Conservation (phyloP, 2,888 invertebrate genomes). For the Agrochola circellaris region DNA sequence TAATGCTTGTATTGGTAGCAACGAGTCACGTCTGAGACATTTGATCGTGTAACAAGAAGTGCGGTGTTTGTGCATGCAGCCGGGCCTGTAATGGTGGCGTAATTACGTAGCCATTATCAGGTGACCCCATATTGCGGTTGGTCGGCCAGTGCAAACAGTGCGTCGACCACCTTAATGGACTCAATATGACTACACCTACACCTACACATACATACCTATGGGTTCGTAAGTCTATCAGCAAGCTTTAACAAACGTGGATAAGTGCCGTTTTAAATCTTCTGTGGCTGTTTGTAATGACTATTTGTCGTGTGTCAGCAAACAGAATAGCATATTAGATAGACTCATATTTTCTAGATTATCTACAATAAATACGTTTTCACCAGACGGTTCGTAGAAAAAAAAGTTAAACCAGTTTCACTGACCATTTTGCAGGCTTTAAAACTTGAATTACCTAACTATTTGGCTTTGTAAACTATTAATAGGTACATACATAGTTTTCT, state of each 20-base stretch:
- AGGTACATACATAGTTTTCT: not conserved
- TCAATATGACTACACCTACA: constrained; percentile 73
- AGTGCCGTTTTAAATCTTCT: constrained; percentile 40
- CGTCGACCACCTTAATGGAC: constrained; percentile 75
- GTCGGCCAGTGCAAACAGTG: constrained; percentile 70
- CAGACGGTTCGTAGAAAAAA: not conserved
- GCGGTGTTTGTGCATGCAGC: constrained; percentile 80
- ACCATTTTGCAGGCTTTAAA: not conserved
- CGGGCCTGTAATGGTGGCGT: constrained; percentile 82
- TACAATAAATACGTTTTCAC: not conserved
- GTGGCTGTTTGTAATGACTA: constrained; percentile 47
- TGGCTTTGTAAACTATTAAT: too few species aligned
- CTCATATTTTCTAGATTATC: constrained; percentile 7
- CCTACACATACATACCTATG: constrained; percentile 50
- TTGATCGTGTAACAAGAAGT: constrained; percentile 88
- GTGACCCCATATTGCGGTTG: constrained; percentile 89
- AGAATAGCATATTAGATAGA: constrained; percentile 26
- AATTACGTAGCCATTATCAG: constrained; percentile 88
- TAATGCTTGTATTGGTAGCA: constrained; percentile 84
- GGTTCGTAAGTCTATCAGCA: constrained; percentile 28
- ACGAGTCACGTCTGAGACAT: constrained; percentile 88
- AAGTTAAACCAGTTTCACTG: not conserved
- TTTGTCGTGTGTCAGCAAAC: constrained; percentile 54
- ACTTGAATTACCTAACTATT: too few species aligned
- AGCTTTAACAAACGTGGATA: constrained; percentile 24